Evolutionary conservation across 1,140 invertebrate species (phyloP).

Genomic region (Coenobita brevimanus): DNA sequence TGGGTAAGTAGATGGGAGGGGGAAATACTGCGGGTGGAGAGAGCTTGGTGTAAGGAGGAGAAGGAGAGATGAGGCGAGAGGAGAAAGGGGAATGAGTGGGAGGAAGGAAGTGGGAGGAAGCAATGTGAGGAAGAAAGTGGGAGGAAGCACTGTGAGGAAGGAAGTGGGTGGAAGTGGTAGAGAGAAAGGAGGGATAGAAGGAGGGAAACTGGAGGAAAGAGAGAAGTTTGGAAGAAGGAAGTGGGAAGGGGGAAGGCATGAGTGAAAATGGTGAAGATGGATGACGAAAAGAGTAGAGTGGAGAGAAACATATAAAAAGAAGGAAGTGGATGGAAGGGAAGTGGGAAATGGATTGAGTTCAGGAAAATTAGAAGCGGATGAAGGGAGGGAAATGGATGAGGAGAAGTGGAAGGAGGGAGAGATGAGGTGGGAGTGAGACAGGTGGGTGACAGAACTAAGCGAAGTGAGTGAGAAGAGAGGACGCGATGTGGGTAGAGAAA

Average conservation of each 20-base stretch:
- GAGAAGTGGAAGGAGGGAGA: no score
- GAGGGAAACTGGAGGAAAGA: background rate
- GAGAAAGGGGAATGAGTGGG: background rate
- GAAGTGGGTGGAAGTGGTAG: background rate
- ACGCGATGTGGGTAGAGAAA: no score
- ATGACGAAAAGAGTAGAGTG: background rate
- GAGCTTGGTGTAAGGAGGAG: no score
- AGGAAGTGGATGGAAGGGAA: background rate
- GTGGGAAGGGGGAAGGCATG: background rate
- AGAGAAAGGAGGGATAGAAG: background rate
- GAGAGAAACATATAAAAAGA: slow-evolving; percentile 6
- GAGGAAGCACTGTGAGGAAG: slow-evolving; percentile 10
- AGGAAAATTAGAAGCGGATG: no score
- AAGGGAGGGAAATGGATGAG: no score
- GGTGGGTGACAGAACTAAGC: no score
- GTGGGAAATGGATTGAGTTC: background rate
- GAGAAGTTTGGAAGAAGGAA: background rate
- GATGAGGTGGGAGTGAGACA: no score
- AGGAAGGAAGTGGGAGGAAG: no score
- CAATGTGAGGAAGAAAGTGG: background rate
- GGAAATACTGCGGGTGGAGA: no score
- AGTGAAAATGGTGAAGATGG: background rate
- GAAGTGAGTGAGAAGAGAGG: no score
- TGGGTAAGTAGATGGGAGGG: background rate
- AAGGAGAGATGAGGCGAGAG: background rate